Base-by-base conservation (phyloP, 2,888 invertebrate species). In the Drosophila antonietae region DNA sequence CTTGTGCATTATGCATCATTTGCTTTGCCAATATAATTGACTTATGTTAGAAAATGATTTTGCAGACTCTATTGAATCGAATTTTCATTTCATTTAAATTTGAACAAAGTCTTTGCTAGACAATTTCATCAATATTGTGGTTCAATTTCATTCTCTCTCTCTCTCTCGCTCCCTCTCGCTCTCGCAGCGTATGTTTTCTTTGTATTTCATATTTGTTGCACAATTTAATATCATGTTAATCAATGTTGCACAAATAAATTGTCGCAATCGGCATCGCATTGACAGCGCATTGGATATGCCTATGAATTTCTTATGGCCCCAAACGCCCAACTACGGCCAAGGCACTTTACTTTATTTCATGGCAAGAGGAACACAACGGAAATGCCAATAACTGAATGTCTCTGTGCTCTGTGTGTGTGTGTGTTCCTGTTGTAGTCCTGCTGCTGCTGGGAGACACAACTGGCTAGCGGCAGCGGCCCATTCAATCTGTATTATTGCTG, bases 401-500 rank as follows among this genome's bases (percentile, higher is more conserved):
- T 41, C 31, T 68, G 52, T 46, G 51, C 46, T 33, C 20, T 3
- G 18, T 12, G n/a, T 3, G 46, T 52, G 37, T 55, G 44, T 6
- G 18, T 20, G 44, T 20, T 44, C 44, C 44, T 44, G 44, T 20
- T 46, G 46, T 46, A 14, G 28, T 55, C 28, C 55, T 28, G 20
- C 35, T 28, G 20, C 35, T 35, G 44, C 56, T 53, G 28, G 41
- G 35, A 18, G 43, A 23, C 55, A 46, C 56, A 56, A 60, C 60
- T 76, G 76, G 31, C 56, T 47, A 47, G 46, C 60, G 64, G 67
- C 76, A 41, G 41, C 64, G 78, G 73, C 76, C 58, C 73, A 78
- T 78, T 78, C 78, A 80, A 80, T 78, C 78, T 73, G 81, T 76
- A 68, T 80, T 78, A 80, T 78, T 80, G 80, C 76, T 72, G 80